A percentile compares a stretch with the other conserved stretches of the same genome.
Conservation (phyloP, 2,113 vertebrate genomes). For the Progne subis region DNA sequence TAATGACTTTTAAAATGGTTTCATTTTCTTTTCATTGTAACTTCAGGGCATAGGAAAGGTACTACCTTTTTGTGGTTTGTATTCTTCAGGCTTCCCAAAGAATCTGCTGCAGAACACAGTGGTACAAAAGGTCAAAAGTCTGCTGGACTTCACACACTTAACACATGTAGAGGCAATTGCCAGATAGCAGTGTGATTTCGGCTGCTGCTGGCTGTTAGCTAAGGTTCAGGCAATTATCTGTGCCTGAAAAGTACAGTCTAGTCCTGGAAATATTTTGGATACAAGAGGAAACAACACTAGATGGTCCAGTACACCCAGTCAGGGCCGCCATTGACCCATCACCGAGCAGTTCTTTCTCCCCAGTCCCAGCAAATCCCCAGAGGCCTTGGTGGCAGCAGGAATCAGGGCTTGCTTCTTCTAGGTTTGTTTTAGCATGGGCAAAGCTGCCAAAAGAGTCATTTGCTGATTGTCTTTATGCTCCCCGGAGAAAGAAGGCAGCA, state of each 20-base stretch:
- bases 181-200: not conserved
- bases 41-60: not conserved
- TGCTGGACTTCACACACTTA: not conserved
- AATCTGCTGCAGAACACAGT: not conserved
- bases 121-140: not conserved
- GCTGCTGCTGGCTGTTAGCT: not conserved
- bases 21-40: not conserved
- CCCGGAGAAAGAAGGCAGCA: not conserved
- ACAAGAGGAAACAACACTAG: not conserved
- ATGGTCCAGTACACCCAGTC: not conserved
- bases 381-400: rapidly evolving
- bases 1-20: not conserved
- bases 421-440: not conserved
- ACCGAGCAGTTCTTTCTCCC: rapidly evolving
- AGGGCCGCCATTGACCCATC: not conserved
- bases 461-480: not conserved
- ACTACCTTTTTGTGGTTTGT: not conserved
- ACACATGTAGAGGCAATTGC: not conserved
- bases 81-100: not conserved
- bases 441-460: not conserved
- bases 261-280: not conserved
- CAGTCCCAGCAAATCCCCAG: not conserved
- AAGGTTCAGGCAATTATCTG: not conserved
- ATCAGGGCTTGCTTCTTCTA: not conserved
- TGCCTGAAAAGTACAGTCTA: not conserved